Evolutionary conservation across 2,797 vertebrate genomes (phyloP).

Genomic region (Phrynocephalus forsythii): DNA sequence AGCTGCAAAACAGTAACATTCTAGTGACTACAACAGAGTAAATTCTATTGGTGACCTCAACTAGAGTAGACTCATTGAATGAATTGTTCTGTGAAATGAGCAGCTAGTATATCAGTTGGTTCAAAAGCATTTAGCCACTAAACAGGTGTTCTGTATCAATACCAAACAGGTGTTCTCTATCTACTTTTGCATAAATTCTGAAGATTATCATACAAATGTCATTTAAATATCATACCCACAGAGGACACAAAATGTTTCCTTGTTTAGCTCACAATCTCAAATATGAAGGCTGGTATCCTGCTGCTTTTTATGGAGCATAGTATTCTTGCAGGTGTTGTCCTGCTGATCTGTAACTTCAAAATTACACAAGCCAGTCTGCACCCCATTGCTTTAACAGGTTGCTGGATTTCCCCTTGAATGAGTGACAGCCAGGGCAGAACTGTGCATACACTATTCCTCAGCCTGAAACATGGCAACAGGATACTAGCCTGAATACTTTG

Average conservation of each 20-base stretch:
- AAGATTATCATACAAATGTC: conserved; percentile 3
- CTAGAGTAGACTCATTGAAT: background rate
- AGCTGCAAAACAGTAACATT: conserved; percentile 46
- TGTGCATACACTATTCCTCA: no score
- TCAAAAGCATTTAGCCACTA: no score
- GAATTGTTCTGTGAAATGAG: background rate
- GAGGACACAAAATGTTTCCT: conserved; percentile 19
- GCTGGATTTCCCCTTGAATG: no score
- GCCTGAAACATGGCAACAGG: no score
- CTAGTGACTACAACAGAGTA: conserved; percentile 26
- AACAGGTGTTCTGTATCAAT: background rate
- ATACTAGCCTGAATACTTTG: no score
- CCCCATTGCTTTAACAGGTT: no score
- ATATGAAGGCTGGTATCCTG: background rate
- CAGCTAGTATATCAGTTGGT: no score
- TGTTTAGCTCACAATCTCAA: conserved; percentile 8
- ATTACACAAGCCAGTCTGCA: no score
- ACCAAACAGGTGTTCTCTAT: background rate
- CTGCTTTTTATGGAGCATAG: background rate
- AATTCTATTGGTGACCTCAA: no score
- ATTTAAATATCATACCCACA: fast-evolving
- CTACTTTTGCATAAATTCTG: background rate
- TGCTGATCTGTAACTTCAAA: no score
- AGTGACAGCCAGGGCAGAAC: no score
- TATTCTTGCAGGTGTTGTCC: no score